A percentile compares a stretch with the other conserved stretches of the same genome.
These are phyloP conservation scores for Pterophyllum scalare DNA, from an alignment of 2,113 vertebrate species.

Conservation along the genomic window DNA sequence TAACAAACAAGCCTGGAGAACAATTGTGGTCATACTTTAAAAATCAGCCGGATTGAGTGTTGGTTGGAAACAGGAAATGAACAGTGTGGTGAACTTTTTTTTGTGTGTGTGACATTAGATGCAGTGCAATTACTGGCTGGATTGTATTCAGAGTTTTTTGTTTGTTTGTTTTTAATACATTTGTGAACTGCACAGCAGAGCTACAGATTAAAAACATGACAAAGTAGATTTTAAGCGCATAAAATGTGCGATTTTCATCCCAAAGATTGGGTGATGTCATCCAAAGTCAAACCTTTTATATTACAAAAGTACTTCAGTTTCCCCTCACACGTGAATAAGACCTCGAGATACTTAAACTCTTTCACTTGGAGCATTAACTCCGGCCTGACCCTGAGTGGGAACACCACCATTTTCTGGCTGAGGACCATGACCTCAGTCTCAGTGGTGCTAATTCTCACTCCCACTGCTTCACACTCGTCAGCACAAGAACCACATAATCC, in stretches of 20 bases:
- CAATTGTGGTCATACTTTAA: background rate
- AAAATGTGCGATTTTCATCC: background rate
- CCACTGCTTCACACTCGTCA: background rate
- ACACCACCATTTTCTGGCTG: background rate
- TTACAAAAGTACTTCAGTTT: background rate
- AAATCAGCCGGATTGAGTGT: background rate
- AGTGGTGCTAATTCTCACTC: background rate
- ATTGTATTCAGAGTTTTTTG: background rate
- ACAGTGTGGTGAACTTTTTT: background rate
- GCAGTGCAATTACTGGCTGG: rapidly evolving
- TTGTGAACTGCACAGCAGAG: rapidly evolving
- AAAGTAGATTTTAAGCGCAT: background rate
- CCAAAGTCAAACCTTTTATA: background rate
- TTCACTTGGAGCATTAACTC: background rate
- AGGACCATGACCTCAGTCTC: background rate
- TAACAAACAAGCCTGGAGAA: background rate
- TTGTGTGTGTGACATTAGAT: background rate
- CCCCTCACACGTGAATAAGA: background rate
- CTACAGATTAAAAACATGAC: rapidly evolving
- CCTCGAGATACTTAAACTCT: background rate
- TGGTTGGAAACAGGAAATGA: constrained; percentile 1
- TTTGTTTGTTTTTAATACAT: background rate
- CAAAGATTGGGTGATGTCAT: background rate
- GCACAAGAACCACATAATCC: background rate
- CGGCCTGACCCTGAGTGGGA: background rate